These are phyloP conservation scores for Agrotis exclamationis DNA, from an alignment of 2,888 invertebrate species.

Conservation along the genomic window DNA sequence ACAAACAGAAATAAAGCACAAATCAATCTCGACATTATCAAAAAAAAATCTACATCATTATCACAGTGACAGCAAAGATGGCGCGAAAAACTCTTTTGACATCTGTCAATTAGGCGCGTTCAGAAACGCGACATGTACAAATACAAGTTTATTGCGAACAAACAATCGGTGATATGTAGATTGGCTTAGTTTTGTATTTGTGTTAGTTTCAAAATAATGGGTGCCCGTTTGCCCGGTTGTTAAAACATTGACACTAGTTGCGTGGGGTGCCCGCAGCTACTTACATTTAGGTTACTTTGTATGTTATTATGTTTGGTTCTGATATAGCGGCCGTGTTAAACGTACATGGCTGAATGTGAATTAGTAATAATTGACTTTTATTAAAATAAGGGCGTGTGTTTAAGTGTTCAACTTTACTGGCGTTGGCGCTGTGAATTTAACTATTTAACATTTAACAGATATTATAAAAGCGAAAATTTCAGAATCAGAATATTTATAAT, in stretches of 20 bases:
- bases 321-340: constrained; percentile 4
- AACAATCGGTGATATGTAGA: constrained; percentile 61
- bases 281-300: constrained; percentile 32
- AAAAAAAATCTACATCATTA: constrained; percentile 82
- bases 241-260: constrained; percentile 50
- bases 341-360: neutral
- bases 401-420: neutral
- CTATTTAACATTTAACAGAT: too few relatives aligned
- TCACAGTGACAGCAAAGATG: constrained; percentile 77
- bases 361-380: neutral
- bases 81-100: constrained; percentile 87
- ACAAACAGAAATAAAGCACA: constrained; percentile 64
- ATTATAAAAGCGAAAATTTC: too few relatives aligned
- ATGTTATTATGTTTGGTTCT: constrained; percentile 7
- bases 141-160: constrained; percentile 61
- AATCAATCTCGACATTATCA: constrained; percentile 78
- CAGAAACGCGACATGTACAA: constrained; percentile 67
- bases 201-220: constrained; percentile 60
- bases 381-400: neutral
- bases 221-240: constrained; percentile 1
- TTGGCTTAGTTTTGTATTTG: constrained; percentile 63
- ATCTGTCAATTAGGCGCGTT: constrained; percentile 88
- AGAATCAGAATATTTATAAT: too few relatives aligned
- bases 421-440: neutral
- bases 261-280: constrained; percentile 41